Percentiles rank a stretch among this genome's conserved stretches.
Evolutionary conservation across 2,888 invertebrate species (phyloP).

Genomic region (Heterodera filipjevi): DNA sequence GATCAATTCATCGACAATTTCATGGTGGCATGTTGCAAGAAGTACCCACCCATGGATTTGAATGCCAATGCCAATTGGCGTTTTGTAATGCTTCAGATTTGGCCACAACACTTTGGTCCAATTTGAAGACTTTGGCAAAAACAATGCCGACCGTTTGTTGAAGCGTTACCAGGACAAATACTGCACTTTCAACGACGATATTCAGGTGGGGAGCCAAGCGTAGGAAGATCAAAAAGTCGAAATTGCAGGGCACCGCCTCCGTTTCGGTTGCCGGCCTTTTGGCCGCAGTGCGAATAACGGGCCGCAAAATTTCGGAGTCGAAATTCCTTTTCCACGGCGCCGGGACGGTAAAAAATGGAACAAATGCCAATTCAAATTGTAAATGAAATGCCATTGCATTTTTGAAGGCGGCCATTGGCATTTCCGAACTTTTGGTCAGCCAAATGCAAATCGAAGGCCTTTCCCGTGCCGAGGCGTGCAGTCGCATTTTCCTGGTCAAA

Average conservation of each 20-base stretch:
- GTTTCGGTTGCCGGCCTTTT: conserved; percentile 92
- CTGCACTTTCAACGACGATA: conserved; percentile 98
- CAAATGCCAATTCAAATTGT: neutral
- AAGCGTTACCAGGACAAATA: conserved; percentile 84
- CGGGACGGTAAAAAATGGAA: conserved; percentile 80
- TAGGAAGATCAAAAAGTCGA: no score
- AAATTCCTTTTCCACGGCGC: conserved; percentile 94
- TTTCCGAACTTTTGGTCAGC: conserved; percentile 83
- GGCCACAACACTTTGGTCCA: conserved; percentile 72
- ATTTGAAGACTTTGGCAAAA: conserved; percentile 98
- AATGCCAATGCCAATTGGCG: neutral
- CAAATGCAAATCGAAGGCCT: conserved; percentile 87
- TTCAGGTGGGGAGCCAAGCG: conserved; percentile 72
- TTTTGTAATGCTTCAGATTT: conserved; percentile 68
- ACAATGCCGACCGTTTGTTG: conserved; percentile 90
- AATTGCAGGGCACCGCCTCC: conserved; percentile 79
- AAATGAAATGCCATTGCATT: neutral
- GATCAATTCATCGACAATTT: conserved; percentile 95
- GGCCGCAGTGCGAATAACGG: conserved; percentile 82
- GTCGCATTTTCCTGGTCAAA: conserved; percentile 91
- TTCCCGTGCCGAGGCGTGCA: conserved; percentile 77
- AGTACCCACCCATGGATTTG: conserved; percentile 18
- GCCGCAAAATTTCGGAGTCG: conserved; percentile 81
- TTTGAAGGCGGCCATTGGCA: conserved; percentile 20
- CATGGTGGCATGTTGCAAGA: conserved; percentile 75